Conservation (phyloP, 2,888 invertebrate species). For the Cataglyphis altisquamis region DNA sequence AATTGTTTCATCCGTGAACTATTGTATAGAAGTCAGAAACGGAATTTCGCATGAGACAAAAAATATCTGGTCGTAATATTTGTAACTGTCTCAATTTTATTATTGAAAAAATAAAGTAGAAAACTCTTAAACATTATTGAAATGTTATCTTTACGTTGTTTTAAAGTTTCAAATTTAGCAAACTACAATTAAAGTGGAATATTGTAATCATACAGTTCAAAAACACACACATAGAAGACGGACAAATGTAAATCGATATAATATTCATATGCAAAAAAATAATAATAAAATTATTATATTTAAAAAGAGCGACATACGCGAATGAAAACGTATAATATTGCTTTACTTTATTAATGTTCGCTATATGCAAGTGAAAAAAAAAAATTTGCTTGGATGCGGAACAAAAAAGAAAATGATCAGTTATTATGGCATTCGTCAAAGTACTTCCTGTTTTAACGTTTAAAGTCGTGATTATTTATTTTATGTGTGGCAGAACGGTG, state of each 20-base stretch:
- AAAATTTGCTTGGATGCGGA: neutral
- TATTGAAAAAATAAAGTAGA: neutral
- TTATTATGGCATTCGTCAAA: slow-evolving; percentile 13
- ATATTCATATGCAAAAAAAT: neutral
- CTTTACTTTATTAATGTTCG: slow-evolving; percentile 1
- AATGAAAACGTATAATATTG: slow-evolving; percentile 16
- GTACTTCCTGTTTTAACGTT: slow-evolving; percentile 38
- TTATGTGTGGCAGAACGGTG: neutral
- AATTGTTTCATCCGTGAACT: neutral
- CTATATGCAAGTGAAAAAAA: neutral
- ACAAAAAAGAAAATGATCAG: neutral
- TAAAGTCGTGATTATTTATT: slow-evolving; percentile 32
- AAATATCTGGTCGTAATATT: neutral
- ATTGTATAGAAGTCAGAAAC: neutral
- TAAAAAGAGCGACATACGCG: neutral
- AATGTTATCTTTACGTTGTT: slow-evolving; percentile 8
- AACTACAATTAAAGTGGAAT: slow-evolving; percentile 2
- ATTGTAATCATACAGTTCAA: slow-evolving; percentile 1
- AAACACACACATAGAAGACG: slow-evolving; percentile 2
- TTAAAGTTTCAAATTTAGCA: neutral
- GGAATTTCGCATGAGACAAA: neutral
- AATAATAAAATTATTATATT: neutral
- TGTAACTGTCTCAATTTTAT: neutral
- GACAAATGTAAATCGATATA: slow-evolving; percentile 9
- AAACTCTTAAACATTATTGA: neutral